Percentiles rank a stretch among this genome's conserved stretches.
These are phyloP conservation scores for Penaeus vannamei DNA, from an alignment of 1,140 invertebrate genomes.

Conservation along the genomic window DNA sequence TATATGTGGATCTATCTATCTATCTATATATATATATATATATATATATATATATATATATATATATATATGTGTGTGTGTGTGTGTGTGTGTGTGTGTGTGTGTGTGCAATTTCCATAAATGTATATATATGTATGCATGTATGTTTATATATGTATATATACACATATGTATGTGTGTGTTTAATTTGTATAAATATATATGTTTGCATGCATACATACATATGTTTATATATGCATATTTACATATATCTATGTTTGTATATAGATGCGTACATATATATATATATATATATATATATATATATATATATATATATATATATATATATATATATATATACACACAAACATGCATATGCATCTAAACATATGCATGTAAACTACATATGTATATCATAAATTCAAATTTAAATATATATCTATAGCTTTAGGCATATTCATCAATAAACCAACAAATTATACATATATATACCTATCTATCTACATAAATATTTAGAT, in stretches of 20 bases:
- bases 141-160: conserved; percentile 16
- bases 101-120: not conserved
- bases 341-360: not conserved
- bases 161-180: conserved; percentile 14
- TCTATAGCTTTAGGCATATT: too few species aligned
- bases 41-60: conserved; percentile 33
- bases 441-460: too few species aligned
- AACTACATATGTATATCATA: not conserved
- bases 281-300: conserved; percentile 28
- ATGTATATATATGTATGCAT: not conserved
- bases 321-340: conserved; percentile 28
- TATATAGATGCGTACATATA: not conserved
- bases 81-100: not conserved
- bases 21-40: conserved; percentile 8
- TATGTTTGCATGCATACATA: not conserved
- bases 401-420: too few species aligned
- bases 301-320: conserved; percentile 28
- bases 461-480: too few species aligned
- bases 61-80: conserved; percentile 26
- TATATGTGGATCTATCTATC: not conserved
- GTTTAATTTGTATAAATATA: too few species aligned
- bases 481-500: conserved; percentile 13
- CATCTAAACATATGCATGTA: not conserved
- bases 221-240: not conserved
- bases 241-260: too few species aligned